A percentile compares a stretch with the other conserved stretches of the same genome.
phyloP scores from a whole-genome alignment of 1,140 invertebrate species.

The Camponotus vicinus region DNA sequence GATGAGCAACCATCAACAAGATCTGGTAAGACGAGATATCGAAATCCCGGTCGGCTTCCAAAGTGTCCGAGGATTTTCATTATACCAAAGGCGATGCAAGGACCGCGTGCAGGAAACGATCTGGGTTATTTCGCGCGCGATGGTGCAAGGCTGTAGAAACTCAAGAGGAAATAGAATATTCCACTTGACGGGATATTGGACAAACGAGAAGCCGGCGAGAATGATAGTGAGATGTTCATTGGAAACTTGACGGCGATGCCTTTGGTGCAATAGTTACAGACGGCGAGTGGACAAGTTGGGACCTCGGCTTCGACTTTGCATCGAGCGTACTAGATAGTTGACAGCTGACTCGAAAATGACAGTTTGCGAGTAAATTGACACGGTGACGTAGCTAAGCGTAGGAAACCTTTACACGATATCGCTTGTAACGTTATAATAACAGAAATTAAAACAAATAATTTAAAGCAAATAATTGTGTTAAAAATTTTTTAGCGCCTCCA shows the following conservation, averaged over 20 bases:
- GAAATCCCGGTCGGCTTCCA: background rate
- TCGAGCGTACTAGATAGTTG: conserved; percentile 22
- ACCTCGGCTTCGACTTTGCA: conserved; percentile 24
- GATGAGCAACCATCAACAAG: conserved; percentile 34
- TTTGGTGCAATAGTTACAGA: conserved; percentile 23
- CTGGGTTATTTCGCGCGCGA: conserved; percentile 15
- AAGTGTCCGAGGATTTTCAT: background rate
- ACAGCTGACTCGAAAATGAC: conserved; percentile 46
- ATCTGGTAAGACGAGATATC: background rate
- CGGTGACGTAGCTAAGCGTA: background rate
- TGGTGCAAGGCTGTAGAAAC: background rate
- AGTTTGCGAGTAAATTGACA: conserved; percentile 34
- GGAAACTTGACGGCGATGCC: conserved; percentile 29
- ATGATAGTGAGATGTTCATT: conserved; percentile 31
- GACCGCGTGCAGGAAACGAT: conserved; percentile 41
- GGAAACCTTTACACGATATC: background rate
- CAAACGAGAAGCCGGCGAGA: conserved; percentile 8
- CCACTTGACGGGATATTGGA: conserved; percentile 49
- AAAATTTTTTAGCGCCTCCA: background rate
- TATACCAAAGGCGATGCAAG: conserved; percentile 9
- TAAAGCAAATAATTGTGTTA: background rate
- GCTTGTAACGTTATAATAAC: background rate
- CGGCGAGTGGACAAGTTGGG: conserved; percentile 48
- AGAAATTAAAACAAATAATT: background rate
- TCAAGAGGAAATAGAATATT: conserved; percentile 25